Percentiles rank a stretch among this genome's conserved stretches.
phyloP scores from a whole-genome alignment of 2,888 invertebrate genomes.

The Oxyteleia sp. region DNA sequence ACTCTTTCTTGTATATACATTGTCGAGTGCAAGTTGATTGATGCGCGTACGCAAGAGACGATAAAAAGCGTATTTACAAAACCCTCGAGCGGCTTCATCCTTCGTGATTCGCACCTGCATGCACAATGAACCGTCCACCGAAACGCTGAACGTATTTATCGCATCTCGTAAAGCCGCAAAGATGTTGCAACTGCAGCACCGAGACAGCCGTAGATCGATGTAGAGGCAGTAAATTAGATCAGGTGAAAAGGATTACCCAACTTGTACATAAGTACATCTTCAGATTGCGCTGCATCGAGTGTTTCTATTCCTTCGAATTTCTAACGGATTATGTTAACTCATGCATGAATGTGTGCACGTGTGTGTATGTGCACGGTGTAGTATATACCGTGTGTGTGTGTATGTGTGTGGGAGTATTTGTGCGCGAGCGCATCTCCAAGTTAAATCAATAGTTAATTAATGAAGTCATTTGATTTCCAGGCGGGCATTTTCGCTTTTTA shows the following conservation, averaged over 20 bases:
- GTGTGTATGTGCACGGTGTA: slow-evolving; percentile 11
- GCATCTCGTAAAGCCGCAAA: slow-evolving; percentile 77
- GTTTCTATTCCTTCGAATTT: slow-evolving; percentile 78
- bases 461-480: slow-evolving; percentile 23
- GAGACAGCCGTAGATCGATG: slow-evolving; percentile 85
- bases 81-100: slow-evolving; percentile 52
- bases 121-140: slow-evolving; percentile 73
- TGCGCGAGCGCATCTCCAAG: slow-evolving; percentile 26
- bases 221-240: slow-evolving; percentile 86
- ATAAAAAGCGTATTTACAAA: slow-evolving; percentile 61
- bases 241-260: slow-evolving; percentile 84
- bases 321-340: slow-evolving; percentile 66
- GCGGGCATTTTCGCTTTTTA: neutral
- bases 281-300: slow-evolving; percentile 73
- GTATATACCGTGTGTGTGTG: neutral
- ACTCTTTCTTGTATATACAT: slow-evolving; percentile 41
- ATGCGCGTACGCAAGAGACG: slow-evolving; percentile 52
- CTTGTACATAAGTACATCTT: slow-evolving; percentile 80
- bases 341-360: slow-evolving; percentile 44
- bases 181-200: slow-evolving; percentile 77
- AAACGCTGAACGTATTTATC: slow-evolving; percentile 75
- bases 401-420: too few species aligned
- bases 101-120: slow-evolving; percentile 69
- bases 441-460: slow-evolving; percentile 56
- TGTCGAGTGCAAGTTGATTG: slow-evolving; percentile 48